Evolutionary conservation across 2,113 vertebrate species (phyloP), one percentile per base, ranked within the genome.

Genomic region (Heliornis fulica): DNA sequence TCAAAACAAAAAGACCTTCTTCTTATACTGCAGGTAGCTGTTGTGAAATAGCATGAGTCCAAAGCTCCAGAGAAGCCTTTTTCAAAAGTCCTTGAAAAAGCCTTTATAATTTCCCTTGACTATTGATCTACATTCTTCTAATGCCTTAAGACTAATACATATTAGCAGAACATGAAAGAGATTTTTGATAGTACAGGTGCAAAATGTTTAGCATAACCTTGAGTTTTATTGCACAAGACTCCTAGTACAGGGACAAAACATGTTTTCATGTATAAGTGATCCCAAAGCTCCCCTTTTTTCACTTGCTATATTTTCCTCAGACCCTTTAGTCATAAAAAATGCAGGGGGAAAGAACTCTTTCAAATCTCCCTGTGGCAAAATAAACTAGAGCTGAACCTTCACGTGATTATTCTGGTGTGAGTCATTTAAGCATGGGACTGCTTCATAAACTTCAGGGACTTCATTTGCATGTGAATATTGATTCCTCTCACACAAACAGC

Each of bases 381-480:
- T 94, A 96, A 97, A 96, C 50, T 41, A 51, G 38, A 80, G 29
- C 32, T 93, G 92, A 97, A 97, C 82, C 71, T 95, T 85, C 88
- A 77, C 7, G 4, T 93, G 76, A 91, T 97, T 96, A 93, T 93
- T 85, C 76, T 72, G 69, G 17, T 72, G 36, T 84, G 84, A 97
- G 75, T 96, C 57, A 95, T 81, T 97, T 96, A 82, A 83, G 85
- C 88, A 79, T 64, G 50, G 92, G 82, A 84, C 87, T 91, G 66
- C 79, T 97, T 96, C 90, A 93, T 96, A 97, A 97, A 97, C 46
- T 72, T 66, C 83, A 95, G 91, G 87, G 96, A 84, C 83, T 94
- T 94, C 31, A 97, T 97, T 96, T 97, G 89, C 94, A 97, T 95
- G 64, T 92, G 83, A 96, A 96, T 96, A 95, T 96, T 93, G 83